These are phyloP conservation scores for Brachionus koreanus DNA, from an alignment of 1,140 invertebrate species.

Conservation along the genomic window DNA sequence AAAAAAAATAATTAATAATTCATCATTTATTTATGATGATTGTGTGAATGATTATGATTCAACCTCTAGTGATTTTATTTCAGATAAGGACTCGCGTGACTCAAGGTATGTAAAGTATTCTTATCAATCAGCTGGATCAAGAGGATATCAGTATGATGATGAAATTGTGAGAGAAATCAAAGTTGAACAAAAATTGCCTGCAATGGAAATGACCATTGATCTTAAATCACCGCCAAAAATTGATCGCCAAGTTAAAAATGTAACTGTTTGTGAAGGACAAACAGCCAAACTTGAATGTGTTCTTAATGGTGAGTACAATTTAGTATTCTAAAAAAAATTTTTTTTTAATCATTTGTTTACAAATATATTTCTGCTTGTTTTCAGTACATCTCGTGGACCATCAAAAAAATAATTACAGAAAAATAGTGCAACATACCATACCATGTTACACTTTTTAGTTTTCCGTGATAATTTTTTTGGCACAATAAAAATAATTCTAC, in stretches of 20 bases:
- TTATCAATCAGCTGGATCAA: not conserved
- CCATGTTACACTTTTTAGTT: too few species aligned
- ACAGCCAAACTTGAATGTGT: conserved; percentile 51
- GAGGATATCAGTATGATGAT: not conserved
- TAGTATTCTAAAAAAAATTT: too few species aligned
- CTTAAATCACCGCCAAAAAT: conserved; percentile 15
- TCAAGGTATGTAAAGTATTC: conserved; percentile 31
- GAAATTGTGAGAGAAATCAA: not conserved
- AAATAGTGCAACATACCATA: too few species aligned
- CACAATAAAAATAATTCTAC: too few species aligned
- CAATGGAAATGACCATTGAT: conserved; percentile 44
- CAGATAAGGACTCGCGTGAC: conserved; percentile 24
- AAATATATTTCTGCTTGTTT: too few species aligned
- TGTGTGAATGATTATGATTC: conserved; percentile 25
- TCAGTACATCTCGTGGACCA: too few species aligned
- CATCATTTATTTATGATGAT: conserved; percentile 37
- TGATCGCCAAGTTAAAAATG: conserved; percentile 51
- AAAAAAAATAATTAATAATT: conserved; percentile 16
- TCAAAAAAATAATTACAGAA: too few species aligned
- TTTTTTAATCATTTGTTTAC: too few species aligned
- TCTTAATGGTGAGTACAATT: conserved; percentile 59
- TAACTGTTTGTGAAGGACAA: conserved; percentile 53
- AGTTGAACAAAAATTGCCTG: conserved; percentile 29
- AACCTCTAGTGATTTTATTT: conserved; percentile 39
- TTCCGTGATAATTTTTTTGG: too few species aligned